Evolutionary conservation across 2,888 invertebrate species (phyloP).

Genomic region (Herminia tarsipennalis): DNA sequence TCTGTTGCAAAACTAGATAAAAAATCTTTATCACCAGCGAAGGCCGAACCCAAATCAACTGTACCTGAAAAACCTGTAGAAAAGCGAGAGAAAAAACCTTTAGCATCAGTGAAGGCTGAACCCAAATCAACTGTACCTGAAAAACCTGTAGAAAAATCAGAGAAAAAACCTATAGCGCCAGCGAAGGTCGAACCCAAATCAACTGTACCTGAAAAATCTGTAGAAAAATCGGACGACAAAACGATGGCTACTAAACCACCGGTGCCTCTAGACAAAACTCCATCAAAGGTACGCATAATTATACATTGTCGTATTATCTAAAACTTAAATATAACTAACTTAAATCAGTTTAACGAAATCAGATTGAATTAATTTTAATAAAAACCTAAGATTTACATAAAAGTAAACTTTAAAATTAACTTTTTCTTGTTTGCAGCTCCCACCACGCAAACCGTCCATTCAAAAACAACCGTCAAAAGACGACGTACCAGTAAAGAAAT

Average conservation of each 20-base stretch:
- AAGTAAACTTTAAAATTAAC: slow-evolving; percentile 6
- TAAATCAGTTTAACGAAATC: no score
- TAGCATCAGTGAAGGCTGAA: slow-evolving; percentile 30
- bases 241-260: slow-evolving; percentile 82
- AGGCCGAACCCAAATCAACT: slow-evolving; percentile 44
- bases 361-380: no score
- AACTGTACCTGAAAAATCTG: slow-evolving; percentile 51
- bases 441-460: slow-evolving; percentile 77
- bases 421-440: slow-evolving; percentile 59
- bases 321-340: slow-evolving; percentile 25
- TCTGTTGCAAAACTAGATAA: slow-evolving; percentile 30
- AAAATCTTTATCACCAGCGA: slow-evolving; percentile 17
- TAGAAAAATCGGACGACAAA: slow-evolving; percentile 63
- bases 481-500: slow-evolving; percentile 77
- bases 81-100: slow-evolving; percentile 28
- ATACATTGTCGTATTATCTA: neutral
- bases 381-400: no score
- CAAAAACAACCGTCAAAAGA: slow-evolving; percentile 81
- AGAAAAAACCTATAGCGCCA: slow-evolving; percentile 20
- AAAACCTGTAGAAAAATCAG: slow-evolving; percentile 32
- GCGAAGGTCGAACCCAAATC: slow-evolving; percentile 39
- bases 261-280: slow-evolving; percentile 67
- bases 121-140: slow-evolving; percentile 45
- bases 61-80: slow-evolving; percentile 38
- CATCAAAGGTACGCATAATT: slow-evolving; percentile 66